Percentiles rank a stretch among this genome's conserved stretches.
Evolutionary conservation across 2,113 vertebrate genomes (phyloP).

Genomic region (Anguilla japonica): DNA sequence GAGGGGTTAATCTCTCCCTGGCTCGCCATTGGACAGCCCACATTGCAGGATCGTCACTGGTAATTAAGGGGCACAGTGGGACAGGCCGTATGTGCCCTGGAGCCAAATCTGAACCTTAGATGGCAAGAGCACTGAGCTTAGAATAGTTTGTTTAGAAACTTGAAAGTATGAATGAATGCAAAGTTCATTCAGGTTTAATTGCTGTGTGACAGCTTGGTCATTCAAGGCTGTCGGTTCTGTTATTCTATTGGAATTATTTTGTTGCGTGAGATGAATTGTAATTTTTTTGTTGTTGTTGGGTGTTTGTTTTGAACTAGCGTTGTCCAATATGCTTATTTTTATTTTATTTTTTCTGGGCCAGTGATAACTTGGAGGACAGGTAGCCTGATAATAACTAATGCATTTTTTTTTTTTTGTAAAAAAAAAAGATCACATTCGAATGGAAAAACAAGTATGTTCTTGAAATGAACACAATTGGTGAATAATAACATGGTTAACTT

Average conservation of each 20-base stretch:
- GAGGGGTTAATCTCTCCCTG: too few species aligned
- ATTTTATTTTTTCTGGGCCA: background rate
- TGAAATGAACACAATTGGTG: too few species aligned
- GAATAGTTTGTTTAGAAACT: slow-evolving; percentile 48
- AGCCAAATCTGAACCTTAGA: slow-evolving; percentile 10
- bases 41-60: background rate
- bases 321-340: background rate
- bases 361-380: background rate
- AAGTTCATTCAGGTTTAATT: background rate
- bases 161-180: slow-evolving; percentile 68
- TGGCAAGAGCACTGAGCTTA: background rate
- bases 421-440: too few species aligned
- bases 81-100: background rate
- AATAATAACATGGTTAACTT: too few species aligned
- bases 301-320: background rate
- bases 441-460: too few species aligned
- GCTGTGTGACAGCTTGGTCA: background rate
- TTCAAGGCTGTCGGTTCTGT: background rate
- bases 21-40: background rate
- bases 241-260: background rate
- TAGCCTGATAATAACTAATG: background rate
- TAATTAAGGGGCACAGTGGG: slow-evolving; percentile 19
- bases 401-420: background rate
- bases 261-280: background rate
- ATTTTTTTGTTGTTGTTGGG: background rate